A percentile compares a stretch with the other conserved stretches of the same genome.
Conservation (phyloP, 2,113 vertebrate genomes). For the Festucalex cinctus region DNA sequence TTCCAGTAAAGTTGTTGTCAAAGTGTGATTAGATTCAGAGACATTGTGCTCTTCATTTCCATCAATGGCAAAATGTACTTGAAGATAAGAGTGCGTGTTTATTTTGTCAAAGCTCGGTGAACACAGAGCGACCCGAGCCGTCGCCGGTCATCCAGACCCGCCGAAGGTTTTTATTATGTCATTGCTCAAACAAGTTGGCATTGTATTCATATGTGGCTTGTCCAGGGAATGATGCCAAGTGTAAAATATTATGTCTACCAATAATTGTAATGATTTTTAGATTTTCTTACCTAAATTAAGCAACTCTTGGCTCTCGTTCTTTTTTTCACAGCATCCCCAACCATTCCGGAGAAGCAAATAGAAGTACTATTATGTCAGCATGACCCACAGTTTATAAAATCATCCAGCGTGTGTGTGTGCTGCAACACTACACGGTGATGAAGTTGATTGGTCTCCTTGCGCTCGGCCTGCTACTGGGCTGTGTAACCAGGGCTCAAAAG, state of each 20-base stretch:
- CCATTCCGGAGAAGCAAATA: slow-evolving; percentile 18
- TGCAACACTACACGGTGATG: slow-evolving; percentile 25
- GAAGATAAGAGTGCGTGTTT: slow-evolving; percentile 30
- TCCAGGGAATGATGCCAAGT: background rate
- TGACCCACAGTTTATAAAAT: slow-evolving; percentile 49
- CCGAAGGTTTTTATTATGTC: slow-evolving; percentile 28
- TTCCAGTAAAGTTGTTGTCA: background rate
- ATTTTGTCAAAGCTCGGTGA: slow-evolving; percentile 3
- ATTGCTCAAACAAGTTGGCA: slow-evolving; percentile 24
- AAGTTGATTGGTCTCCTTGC: slow-evolving; percentile 39
- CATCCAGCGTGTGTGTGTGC: slow-evolving; percentile 28
- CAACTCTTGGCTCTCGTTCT: background rate
- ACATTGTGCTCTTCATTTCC: background rate
- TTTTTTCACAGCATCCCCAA: background rate
- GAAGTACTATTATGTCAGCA: slow-evolving; percentile 5
- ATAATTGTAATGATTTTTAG: background rate
- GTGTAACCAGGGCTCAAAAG: slow-evolving; percentile 30
- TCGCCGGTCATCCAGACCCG: slow-evolving; percentile 41
- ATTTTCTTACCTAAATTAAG: background rate
- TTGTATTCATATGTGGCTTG: background rate
- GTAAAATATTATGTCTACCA: background rate
- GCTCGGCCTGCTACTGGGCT: slow-evolving; percentile 23
- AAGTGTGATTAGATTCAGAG: background rate
- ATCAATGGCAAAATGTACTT: slow-evolving; percentile 11
- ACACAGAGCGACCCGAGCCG: slow-evolving; percentile 17